Evolutionary conservation across 2,888 invertebrate genomes (phyloP), one percentile per base, ranked within the genome.

Genomic region (Xestia c-nigrum): DNA sequence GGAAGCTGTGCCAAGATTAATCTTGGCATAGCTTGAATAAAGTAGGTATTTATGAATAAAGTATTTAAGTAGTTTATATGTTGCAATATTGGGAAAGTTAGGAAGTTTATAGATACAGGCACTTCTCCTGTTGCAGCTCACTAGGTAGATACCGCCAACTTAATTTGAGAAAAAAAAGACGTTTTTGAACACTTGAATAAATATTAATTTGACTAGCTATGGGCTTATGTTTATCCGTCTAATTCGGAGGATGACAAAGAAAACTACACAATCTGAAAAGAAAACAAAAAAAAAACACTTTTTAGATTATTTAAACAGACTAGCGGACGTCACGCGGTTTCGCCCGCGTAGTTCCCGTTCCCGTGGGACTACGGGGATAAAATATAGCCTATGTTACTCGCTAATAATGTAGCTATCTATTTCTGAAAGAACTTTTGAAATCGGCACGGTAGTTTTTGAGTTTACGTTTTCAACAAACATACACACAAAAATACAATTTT

Each of bases 1-100:
- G 72, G 65, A 85, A 80, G 61, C 76, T 72, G 72, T 75, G 85
- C 85, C 82, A 84, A 82, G 57, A 75, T 75, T 65, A 84, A 65
- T 75, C 69, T 84, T 84, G 81, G 81, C 85, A 72, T 68, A 64
- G 80, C 63, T 68, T 72, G 68, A 55, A 64, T 64, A 50, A 52
- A 81, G 72, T 43, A 80, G 9, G 16, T 63, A 52, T 63, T 31
- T 31, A 64, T 57, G 64, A 81, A 74, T 81, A 81, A 74, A 65
- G 65, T 78, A 74, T 81, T 81, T 80, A 59, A 38, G 38, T 65
- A n/a, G n/a, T n/a, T n/a, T 50, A 74, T 10, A 43, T 43, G 59
- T 78, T 50, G 31, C 19, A 50, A 64, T 46, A 31, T 38, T 74
- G 24, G 24, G 19, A 70, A 70, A 47, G 6, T 63, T 52, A 68